These are phyloP conservation scores for Petrocephalus zakoni DNA, from an alignment of 2,113 vertebrate species.

Conservation along the genomic window DNA sequence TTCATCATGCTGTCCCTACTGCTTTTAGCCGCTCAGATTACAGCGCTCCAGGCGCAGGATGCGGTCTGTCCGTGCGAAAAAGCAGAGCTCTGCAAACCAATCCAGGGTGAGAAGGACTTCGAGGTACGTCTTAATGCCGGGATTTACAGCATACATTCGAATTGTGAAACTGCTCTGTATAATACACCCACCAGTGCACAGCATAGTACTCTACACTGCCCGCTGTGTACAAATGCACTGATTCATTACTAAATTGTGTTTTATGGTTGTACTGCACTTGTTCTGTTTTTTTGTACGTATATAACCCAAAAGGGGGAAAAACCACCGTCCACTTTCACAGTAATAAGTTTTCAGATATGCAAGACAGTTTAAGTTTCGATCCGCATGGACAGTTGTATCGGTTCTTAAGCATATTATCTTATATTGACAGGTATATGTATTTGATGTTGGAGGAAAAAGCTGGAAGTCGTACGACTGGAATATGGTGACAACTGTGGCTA, in stretches of 20 bases:
- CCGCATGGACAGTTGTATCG: not conserved
- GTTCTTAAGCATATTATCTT: not conserved
- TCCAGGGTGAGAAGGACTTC: conserved; percentile 47
- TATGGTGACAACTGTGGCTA: conserved; percentile 80
- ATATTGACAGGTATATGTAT: conserved; percentile 72
- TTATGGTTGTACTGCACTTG: not conserved
- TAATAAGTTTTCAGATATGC: not conserved
- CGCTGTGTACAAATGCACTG: not conserved
- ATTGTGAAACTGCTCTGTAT: not conserved
- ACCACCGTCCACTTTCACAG: not conserved
- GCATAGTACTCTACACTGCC: not conserved
- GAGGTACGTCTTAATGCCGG: conserved; percentile 45
- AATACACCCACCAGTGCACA: no score
- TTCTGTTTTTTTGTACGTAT: not conserved
- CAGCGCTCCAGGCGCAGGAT: conserved; percentile 17
- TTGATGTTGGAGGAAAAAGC: conserved; percentile 74
- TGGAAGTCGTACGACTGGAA: conserved; percentile 92
- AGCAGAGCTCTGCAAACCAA: conserved; percentile 51
- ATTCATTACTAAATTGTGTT: not conserved
- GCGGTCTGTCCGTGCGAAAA: conserved; percentile 54
- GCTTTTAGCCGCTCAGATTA: not conserved
- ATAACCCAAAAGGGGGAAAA: not conserved
- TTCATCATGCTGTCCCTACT: not conserved
- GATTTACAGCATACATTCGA: not conserved
- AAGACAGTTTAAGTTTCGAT: not conserved